A percentile compares a stretch with the other conserved stretches of the same genome.
Evolutionary conservation across 2,888 invertebrate genomes (phyloP).

Genomic region (Girardia tigrina): DNA sequence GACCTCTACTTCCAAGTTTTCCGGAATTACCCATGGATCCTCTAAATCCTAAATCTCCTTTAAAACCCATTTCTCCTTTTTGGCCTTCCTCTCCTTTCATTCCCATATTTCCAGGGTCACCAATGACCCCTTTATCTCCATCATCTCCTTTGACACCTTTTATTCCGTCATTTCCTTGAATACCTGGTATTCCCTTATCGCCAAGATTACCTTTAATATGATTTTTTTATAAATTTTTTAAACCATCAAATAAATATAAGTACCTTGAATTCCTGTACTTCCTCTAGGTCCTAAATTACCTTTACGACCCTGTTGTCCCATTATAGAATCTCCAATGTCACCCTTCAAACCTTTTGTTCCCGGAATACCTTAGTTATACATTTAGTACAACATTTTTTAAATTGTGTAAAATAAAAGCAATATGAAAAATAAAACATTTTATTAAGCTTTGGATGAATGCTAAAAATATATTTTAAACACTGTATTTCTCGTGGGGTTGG

Average conservation of each 20-base stretch:
- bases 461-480: too few species aligned
- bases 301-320: background rate
- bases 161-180: background rate
- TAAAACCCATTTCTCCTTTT: background rate
- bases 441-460: background rate
- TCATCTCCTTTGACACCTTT: background rate
- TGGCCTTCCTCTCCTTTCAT: background rate
- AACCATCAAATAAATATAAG: background rate
- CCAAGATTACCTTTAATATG: background rate
- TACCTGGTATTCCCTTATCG: too few species aligned
- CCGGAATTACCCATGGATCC: background rate
- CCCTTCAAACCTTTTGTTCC: background rate
- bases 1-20: background rate
- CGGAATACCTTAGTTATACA: background rate
- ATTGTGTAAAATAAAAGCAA: background rate
- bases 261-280: background rate
- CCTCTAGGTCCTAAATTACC: background rate
- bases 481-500: too few species aligned
- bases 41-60: background rate
- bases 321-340: background rate
- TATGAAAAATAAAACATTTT: background rate
- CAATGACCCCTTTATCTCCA: background rate
- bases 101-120: background rate
- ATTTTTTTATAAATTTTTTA: background rate
- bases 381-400: background rate